Evolutionary conservation across 2,113 vertebrate species (phyloP).

Genomic region (Hippotragus niger): DNA sequence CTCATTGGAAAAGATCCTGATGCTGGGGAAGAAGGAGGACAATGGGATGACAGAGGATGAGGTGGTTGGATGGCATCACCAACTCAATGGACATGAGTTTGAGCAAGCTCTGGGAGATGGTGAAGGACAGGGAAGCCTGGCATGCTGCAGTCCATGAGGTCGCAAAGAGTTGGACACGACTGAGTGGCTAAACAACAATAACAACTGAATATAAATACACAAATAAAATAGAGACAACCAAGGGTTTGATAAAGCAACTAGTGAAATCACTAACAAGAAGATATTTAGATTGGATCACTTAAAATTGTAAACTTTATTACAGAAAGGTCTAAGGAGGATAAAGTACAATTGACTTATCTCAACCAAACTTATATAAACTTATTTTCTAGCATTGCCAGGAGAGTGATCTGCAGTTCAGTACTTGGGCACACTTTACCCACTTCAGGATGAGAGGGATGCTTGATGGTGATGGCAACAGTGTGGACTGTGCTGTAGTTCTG

Average conservation of each 20-base stretch:
- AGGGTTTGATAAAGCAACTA: not conserved
- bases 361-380: not conserved
- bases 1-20: not conserved
- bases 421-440: not conserved
- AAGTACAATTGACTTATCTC: not conserved
- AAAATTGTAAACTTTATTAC: not conserved
- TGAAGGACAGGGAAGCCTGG: not conserved
- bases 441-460: not conserved
- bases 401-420: not conserved
- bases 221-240: not conserved
- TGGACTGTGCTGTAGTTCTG: not conserved
- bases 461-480: not conserved
- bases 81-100: not conserved
- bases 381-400: not conserved
- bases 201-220: not conserved
- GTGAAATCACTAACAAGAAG: not conserved
- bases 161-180: accelerated
- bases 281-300: not conserved
- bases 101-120: not conserved
- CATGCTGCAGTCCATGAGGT: not conserved
- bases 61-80: not conserved
- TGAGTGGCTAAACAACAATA: not conserved
- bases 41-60: not conserved
- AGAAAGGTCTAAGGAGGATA: not conserved
- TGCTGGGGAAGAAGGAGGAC: not conserved